These are phyloP conservation scores for Apis dorsata DNA, from an alignment of 1,140 invertebrate genomes.

Conservation along the genomic window DNA sequence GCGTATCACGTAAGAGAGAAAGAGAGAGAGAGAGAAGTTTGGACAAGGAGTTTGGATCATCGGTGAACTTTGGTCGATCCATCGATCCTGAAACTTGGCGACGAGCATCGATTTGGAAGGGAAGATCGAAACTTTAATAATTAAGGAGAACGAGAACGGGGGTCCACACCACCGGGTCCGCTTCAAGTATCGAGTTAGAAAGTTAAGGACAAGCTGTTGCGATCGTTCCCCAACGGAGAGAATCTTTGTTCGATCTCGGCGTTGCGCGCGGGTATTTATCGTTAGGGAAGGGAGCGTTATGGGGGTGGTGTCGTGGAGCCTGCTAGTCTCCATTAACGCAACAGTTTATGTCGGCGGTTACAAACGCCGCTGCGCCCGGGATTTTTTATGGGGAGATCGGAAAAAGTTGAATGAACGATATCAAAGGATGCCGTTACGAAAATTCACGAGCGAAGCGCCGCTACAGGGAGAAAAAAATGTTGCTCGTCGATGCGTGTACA, in stretches of 20 bases:
- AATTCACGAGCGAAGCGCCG: slow-evolving; percentile 47
- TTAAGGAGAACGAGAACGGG: no score
- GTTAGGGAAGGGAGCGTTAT: background rate
- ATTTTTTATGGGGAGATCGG: slow-evolving; percentile 52
- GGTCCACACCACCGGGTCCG: no score
- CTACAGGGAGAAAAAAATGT: slow-evolving; percentile 26
- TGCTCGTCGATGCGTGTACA: slow-evolving; percentile 48
- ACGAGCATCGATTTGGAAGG: background rate
- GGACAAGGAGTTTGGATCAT: no score
- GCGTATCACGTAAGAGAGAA: no score
- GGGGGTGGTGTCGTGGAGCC: slow-evolving; percentile 13
- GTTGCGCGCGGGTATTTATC: slow-evolving; percentile 26
- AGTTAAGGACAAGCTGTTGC: background rate
- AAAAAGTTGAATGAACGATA: slow-evolving; percentile 52
- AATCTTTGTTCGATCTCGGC: slow-evolving; percentile 30
- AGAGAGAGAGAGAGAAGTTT: no score
- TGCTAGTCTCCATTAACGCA: slow-evolving; percentile 51
- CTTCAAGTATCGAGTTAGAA: background rate
- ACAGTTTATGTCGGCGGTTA: slow-evolving; percentile 49
- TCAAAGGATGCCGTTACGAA: slow-evolving; percentile 49
- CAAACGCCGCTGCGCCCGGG: slow-evolving; percentile 38
- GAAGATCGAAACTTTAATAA: no score
- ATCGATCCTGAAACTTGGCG: background rate
- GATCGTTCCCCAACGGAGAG: background rate
- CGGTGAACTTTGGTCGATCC: background rate